Base-by-base conservation (phyloP, 2,888 invertebrate species). In the Blera fallax region DNA sequence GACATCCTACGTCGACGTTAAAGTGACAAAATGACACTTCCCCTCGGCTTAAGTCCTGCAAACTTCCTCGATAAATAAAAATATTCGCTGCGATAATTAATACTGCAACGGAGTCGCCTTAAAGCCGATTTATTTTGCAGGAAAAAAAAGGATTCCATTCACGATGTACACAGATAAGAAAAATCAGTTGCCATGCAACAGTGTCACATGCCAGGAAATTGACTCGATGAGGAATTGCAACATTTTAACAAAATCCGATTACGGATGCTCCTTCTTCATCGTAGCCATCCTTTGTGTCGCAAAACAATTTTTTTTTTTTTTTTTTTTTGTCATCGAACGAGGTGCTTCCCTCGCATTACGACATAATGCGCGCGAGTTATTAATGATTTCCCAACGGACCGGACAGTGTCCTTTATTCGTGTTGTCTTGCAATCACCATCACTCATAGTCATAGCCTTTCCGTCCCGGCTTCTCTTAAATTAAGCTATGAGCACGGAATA, bases 401-500 rank as follows among this genome's bases (percentile, higher is more conserved):
- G 76, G 76, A 69, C 81, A 81, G 81, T 80, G 81, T 81, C 85
- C 77, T 81, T 85, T 81, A 80, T 78, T 85, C 81, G 78, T 87
- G 80, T 82, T 77, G 87, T 78, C 79, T 78, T 64, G 65, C 76
- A 80, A 81, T 85, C 85, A 81, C 81, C 85, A 85, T 85, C 87
- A 85, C 74, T 87, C 85, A 87, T 73, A 72, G 78, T 87, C 84
- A 81, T 60, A 67, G 84, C 54, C 78, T 83, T 76, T 77, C 81
- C 82, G 79, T 74, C 73, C 37, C 16, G 10, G 54, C 37, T 27
- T 50, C 60, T 52, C 40, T 64, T 82, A 80, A 81, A 85, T 80
- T 87, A 77, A 87, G 85, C 85, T 81, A 80, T 80, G 76, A 85
- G 80, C 83, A 87, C 88, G 89, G 89, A 89, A 89, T 87, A 87